Conservation (phyloP, 1,140 invertebrate species). For the Procambarus virginalis region DNA sequence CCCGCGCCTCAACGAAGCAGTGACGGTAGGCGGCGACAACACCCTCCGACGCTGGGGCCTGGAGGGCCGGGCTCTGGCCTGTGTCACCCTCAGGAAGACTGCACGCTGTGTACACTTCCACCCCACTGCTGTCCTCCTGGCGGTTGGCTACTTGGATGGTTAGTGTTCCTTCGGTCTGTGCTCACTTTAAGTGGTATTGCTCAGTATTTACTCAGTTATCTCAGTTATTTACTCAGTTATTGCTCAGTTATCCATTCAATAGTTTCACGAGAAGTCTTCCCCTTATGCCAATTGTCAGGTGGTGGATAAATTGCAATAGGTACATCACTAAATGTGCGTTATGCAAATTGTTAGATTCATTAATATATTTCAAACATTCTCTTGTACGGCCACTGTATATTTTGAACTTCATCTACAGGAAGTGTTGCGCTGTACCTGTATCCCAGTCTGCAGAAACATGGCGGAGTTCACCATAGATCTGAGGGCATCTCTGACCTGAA, state of each 20-base stretch:
- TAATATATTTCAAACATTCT: too few species aligned
- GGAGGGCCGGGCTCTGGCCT: slow-evolving; percentile 48
- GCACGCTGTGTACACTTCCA: slow-evolving; percentile 63
- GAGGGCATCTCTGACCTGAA: slow-evolving; percentile 62
- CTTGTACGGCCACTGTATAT: background rate
- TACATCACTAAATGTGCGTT: too few species aligned
- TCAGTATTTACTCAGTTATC: too few species aligned
- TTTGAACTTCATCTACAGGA: slow-evolving; percentile 24
- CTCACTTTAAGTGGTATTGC: too few species aligned
- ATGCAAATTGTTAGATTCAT: too few species aligned
- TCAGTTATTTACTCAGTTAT: too few species aligned
- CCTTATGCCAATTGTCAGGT: background rate
- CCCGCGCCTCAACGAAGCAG: slow-evolving; percentile 52
- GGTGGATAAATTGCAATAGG: too few species aligned
- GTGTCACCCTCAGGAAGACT: slow-evolving; percentile 53
- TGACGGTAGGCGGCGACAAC: slow-evolving; percentile 68
- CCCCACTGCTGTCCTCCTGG: slow-evolving; percentile 42
- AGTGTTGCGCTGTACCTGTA: slow-evolving; percentile 58
- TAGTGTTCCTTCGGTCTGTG: background rate
- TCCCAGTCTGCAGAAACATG: slow-evolving; percentile 46
- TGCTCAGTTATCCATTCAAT: too few species aligned
- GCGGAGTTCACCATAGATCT: slow-evolving; percentile 59
- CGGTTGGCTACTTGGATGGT: slow-evolving; percentile 68
- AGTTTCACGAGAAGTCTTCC: too few species aligned
- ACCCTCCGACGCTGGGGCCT: slow-evolving; percentile 63